phyloP scores from a whole-genome alignment of 1,140 invertebrate genomes.

The Nasonia giraulti region DNA sequence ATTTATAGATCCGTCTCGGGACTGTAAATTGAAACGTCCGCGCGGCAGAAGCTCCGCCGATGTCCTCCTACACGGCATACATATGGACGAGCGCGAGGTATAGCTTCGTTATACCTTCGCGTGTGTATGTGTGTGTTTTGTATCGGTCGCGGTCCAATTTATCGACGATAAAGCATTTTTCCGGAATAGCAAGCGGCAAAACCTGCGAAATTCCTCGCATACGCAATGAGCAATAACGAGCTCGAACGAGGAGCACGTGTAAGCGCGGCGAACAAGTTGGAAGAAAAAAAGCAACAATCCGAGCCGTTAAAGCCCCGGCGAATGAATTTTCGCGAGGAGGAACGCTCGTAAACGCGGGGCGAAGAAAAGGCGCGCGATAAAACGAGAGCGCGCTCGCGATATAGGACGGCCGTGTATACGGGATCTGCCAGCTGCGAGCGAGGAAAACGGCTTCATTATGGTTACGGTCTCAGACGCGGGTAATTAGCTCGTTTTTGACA shows the following conservation, averaged over 20 bases:
- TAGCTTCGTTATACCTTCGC: too few species aligned
- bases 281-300: not conserved
- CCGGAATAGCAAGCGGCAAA: not conserved
- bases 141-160: too few species aligned
- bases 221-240: not conserved
- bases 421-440: not conserved
- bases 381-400: not conserved
- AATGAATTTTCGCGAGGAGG: not conserved
- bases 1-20: slow-evolving; percentile 61
- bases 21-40: slow-evolving; percentile 66
- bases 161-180: slow-evolving; percentile 4
- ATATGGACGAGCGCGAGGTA: too few species aligned
- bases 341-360: not conserved
- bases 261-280: not conserved
- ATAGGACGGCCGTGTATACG: not conserved
- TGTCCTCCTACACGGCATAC: not conserved
- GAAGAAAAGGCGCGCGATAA: too few species aligned
- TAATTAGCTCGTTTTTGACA: not conserved
- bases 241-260: not conserved
- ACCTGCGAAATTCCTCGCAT: not conserved
- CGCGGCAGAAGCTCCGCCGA: slow-evolving; percentile 7
- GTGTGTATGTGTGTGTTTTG: not conserved
- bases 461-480: too few species aligned
- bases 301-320: not conserved
- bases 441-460: not conserved